Evolutionary conservation across 2,888 invertebrate genomes (phyloP).

Genomic region (Dromius quadrimaculatus): DNA sequence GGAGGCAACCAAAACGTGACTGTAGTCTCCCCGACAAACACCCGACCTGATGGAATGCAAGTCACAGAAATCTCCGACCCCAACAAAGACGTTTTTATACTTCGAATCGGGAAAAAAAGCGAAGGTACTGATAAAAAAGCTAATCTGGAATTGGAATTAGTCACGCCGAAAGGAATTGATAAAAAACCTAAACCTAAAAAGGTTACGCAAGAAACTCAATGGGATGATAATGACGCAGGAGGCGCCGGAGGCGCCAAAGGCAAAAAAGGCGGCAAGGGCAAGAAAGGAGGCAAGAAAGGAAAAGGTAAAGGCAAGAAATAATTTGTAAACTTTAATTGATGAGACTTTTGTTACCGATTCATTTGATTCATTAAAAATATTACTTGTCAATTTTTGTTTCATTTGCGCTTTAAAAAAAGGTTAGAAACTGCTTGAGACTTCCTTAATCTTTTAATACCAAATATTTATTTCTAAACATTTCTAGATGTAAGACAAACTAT

Average conservation of each 20-base stretch:
- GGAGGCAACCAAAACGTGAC: conserved; percentile 60
- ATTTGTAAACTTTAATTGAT: no score
- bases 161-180: conserved; percentile 78
- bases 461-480: no score
- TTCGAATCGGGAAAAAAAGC: conserved; percentile 81
- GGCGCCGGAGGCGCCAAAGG: conserved; percentile 48
- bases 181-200: conserved; percentile 71
- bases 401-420: no score
- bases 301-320: no score
- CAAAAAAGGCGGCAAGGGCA: conserved; percentile 54
- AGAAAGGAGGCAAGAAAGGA: conserved; percentile 54
- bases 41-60: conserved; percentile 70
- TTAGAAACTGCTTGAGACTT: no score
- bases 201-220: conserved; percentile 77
- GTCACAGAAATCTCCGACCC: conserved; percentile 74
- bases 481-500: no score
- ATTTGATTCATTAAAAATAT: no score
- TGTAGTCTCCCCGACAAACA: conserved; percentile 67
- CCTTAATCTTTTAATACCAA: no score
- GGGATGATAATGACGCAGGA: conserved; percentile 69
- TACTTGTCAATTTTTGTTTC: no score
- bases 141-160: conserved; percentile 78
- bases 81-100: conserved; percentile 78
- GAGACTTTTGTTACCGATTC: no score
- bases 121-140: conserved; percentile 78